Base-by-base conservation (phyloP, 2,113 vertebrate species). In the Electrona antarctica region DNA sequence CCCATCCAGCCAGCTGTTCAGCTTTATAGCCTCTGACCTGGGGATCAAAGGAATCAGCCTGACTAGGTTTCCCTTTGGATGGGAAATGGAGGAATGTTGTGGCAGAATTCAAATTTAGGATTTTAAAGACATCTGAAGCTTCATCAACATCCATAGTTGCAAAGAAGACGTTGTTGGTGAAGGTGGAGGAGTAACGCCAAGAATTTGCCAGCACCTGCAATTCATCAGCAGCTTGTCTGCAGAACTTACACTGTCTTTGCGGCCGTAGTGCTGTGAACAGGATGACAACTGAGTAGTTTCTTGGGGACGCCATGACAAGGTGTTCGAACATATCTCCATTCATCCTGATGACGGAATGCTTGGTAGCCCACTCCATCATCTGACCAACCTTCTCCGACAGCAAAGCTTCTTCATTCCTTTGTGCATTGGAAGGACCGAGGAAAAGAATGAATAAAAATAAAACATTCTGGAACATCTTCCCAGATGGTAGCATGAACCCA, bases 41-140 rank as follows among this genome's bases (percentile, higher is more conserved):
- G 8, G 99, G 93, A 81, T 99, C 98, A 0, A 97, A 99, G 0
- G 96, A 98, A 83, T 99, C 98, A 0, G 95, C 91, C 0, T 85
- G 85, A 47, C 96, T 96, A 0, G 96, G 96, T 79, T 97, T 98
- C 66, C 98, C 98, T 92, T 99, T 98, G 28, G 95, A 76, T 10
- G 98, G 98, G 78, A 99, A 99, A 88, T 97, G 95, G 73, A 99
- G 95, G 93, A 99, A 99, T 0, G 97, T 98, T 2, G 98, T 97
- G 71, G 98, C 97, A n/a, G 98, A 99, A 82, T 99, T 99, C 97
- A 99, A 98, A 82, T 97, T 98, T 0, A 99, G 91, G 97, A 98
- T 98, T 77, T 99, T 97, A 89, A 99, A 99, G 52, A 99, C 96
- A 62, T 99, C 97, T 0, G 97, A 96, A 46, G 97, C 98, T 93